These are phyloP conservation scores for Gymnopithys bicolor DNA, from an alignment of 2,797 vertebrate species.

Conservation along the genomic window DNA sequence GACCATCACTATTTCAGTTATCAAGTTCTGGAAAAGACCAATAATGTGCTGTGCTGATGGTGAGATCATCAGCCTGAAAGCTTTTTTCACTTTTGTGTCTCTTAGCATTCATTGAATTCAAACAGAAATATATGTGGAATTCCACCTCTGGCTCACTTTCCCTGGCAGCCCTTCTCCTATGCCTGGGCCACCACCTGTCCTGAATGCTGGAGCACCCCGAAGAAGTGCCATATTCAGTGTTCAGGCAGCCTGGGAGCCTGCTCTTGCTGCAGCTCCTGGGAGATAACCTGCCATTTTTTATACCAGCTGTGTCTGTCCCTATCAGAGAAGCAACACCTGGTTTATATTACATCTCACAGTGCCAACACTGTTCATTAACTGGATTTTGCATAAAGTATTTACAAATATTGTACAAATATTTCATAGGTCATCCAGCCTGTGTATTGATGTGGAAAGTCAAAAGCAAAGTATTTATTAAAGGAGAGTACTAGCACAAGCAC, in stretches of 20 bases:
- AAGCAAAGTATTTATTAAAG: background rate
- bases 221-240: background rate
- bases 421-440: background rate
- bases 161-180: background rate
- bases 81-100: background rate
- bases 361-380: background rate
- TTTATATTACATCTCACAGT: background rate
- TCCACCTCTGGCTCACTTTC: background rate
- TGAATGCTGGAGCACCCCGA: background rate
- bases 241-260: background rate
- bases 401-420: background rate
- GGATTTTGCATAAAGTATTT: background rate
- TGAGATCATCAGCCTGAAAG: background rate
- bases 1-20: background rate
- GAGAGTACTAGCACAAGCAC: background rate
- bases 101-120: fast-evolving
- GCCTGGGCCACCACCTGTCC: background rate
- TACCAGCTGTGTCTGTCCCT: background rate
- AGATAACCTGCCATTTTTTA: background rate
- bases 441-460: background rate
- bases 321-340: background rate
- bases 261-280: background rate
- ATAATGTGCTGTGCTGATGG: background rate
- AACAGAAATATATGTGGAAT: background rate
- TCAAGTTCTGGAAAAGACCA: background rate